Conservation (phyloP, 92 coral and sea anemone species). For the Palythoa caribaeorum region DNA sequence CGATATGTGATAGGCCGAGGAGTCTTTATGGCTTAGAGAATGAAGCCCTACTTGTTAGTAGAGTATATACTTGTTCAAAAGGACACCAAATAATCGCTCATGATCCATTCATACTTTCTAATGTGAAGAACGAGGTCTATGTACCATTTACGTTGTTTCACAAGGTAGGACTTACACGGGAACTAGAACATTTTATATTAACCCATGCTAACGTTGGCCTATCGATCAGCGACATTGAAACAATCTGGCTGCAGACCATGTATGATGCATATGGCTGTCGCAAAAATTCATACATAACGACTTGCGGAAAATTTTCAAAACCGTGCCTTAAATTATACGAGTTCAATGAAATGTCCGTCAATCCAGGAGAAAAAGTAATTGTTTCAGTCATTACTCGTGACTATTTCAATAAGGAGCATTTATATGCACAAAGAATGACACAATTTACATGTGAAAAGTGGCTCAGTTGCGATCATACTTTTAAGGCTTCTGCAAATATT, state of each 20-base stretch:
- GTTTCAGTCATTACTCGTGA: neutral
- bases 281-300: neutral
- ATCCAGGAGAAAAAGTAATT: neutral
- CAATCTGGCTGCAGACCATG: neutral
- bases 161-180: too few species aligned
- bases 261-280: neutral
- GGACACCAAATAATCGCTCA: too few species aligned
- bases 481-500: constrained; percentile 52
- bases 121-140: too few species aligned
- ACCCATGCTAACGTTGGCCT: neutral
- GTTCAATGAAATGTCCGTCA: constrained; percentile 52
- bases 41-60: too few species aligned
- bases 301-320: neutral
- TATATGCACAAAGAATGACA: constrained; percentile 55
- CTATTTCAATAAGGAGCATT: constrained; percentile 47
- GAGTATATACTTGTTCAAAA: too few species aligned
- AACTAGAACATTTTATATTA: too few species aligned
- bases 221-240: constrained; percentile 57
- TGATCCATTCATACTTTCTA: too few species aligned
- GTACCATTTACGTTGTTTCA: too few species aligned
- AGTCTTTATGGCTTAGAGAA: too few species aligned
- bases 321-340: constrained; percentile 21
- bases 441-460: constrained; percentile 53
- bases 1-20: too few species aligned
- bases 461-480: constrained; percentile 51